A percentile compares a stretch with the other conserved stretches of the same genome.
Evolutionary conservation across 2,797 vertebrate species (phyloP).

Genomic region (Chloroceryle amazona): DNA sequence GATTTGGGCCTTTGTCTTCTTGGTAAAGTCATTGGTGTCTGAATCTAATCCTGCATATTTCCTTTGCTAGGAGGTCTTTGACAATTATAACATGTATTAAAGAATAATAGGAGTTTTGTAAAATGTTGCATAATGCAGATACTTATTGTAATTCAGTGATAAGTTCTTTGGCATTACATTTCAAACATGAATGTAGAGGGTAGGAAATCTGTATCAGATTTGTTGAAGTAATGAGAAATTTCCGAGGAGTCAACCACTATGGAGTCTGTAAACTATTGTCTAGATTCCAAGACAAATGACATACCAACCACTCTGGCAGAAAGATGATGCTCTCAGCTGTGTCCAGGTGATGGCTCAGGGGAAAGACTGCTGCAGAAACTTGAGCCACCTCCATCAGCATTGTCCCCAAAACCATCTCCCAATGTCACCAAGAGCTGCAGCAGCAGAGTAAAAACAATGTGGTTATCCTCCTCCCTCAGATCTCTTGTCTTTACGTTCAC

Average conservation of each 20-base stretch:
- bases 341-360: no score
- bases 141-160: neutral
- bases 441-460: neutral
- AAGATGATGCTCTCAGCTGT: neutral
- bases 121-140: neutral
- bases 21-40: neutral
- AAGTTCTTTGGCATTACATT: neutral
- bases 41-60: neutral
- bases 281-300: neutral
- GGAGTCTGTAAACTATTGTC: neutral
- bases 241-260: neutral
- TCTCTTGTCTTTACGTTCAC: accelerated
- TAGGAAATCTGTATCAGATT: neutral
- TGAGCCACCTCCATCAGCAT: neutral
- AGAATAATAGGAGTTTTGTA: neutral
- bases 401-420: neutral
- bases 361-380: neutral
- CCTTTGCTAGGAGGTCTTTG: neutral
- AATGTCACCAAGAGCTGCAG: neutral
- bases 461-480: neutral
- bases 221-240: neutral
- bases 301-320: neutral
- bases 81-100: neutral
- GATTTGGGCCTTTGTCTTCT: neutral
- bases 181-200: neutral